A percentile compares a stretch with the other conserved stretches of the same genome.
These are phyloP conservation scores for Drosophila nebulosa DNA, from an alignment of 1,140 invertebrate species.

Conservation along the genomic window DNA sequence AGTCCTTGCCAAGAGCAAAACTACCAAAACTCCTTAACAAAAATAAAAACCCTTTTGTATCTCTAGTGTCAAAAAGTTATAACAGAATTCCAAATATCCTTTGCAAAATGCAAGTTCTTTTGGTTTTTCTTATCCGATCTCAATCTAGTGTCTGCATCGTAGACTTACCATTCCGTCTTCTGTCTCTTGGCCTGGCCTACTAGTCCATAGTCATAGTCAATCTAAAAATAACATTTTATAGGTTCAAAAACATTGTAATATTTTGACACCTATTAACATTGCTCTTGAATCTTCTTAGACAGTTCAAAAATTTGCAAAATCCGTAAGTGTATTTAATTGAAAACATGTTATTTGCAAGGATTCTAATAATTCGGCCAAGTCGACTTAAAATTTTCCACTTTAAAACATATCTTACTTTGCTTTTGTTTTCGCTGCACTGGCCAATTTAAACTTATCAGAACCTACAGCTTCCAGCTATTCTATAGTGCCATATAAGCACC, in stretches of 20 bases:
- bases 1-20: constrained; percentile 7
- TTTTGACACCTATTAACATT: no score
- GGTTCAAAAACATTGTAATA: no score
- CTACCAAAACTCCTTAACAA: background rate
- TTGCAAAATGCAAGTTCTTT: background rate
- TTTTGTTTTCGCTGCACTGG: background rate
- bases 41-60: background rate
- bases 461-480: background rate
- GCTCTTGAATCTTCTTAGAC: no score
- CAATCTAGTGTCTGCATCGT: no score
- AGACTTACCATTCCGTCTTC: no score
- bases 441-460: background rate
- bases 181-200: no score
- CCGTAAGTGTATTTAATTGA: no score
- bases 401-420: background rate
- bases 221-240: no score
- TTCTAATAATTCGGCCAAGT: background rate
- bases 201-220: no score
- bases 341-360: background rate
- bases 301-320: no score
- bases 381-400: background rate
- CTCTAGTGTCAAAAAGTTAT: background rate
- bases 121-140: background rate
- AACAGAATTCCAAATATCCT: background rate
- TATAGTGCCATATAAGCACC: constrained; percentile 6